Evolutionary conservation across 2,888 invertebrate species (phyloP).

Genomic region (Coleophora deauratella): DNA sequence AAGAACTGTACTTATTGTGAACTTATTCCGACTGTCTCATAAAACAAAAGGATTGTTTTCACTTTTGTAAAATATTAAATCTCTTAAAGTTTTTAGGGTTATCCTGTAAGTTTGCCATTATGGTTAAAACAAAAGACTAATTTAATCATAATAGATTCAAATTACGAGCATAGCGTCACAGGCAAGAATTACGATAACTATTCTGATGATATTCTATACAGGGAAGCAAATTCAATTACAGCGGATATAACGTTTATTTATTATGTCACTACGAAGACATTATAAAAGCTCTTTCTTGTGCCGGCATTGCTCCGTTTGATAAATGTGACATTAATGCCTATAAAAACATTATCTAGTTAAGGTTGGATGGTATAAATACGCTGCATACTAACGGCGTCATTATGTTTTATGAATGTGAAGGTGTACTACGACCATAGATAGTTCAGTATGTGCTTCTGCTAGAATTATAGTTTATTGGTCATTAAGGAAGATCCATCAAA

Average conservation of each 20-base stretch:
- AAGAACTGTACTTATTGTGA: too few relatives aligned
- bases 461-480: background rate
- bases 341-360: conserved; percentile 26
- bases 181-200: background rate
- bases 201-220: conserved; percentile 9
- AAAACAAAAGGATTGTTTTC: too few relatives aligned
- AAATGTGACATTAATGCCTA: conserved; percentile 29
- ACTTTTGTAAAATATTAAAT: too few relatives aligned
- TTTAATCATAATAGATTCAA: too few relatives aligned
- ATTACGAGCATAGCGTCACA: too few relatives aligned
- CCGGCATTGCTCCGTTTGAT: conserved; percentile 24
- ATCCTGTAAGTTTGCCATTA: too few relatives aligned
- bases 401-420: conserved; percentile 1
- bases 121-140: too few relatives aligned
- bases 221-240: conserved; percentile 16
- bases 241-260: conserved; percentile 15
- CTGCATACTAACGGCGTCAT: too few relatives aligned
- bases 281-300: conserved; percentile 26
- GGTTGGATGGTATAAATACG: background rate
- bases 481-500: too few relatives aligned
- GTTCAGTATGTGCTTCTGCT: background rate
- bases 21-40: too few relatives aligned
- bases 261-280: conserved; percentile 15
- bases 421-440: background rate
- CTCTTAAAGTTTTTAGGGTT: too few relatives aligned